Conservation (phyloP, 1,140 invertebrate genomes). For the Diorhabda sublineata region DNA sequence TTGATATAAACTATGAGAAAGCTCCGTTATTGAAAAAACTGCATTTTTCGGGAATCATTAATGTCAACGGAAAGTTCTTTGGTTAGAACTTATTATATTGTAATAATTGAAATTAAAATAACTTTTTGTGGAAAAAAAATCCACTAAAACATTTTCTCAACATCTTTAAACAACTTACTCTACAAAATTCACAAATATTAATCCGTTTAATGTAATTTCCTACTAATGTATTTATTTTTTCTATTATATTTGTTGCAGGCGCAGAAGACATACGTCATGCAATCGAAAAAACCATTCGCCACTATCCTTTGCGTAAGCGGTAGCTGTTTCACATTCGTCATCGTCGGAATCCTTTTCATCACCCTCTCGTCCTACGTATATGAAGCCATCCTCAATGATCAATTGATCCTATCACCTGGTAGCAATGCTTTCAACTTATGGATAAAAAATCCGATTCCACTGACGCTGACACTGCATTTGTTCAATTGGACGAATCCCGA, state of each 20-base stretch:
- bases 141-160: too few relatives aligned
- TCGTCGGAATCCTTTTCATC: constrained; percentile 29
- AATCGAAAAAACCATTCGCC: constrained; percentile 20
- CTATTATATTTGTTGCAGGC: constrained; percentile 8
- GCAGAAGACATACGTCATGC: constrained; percentile 19
- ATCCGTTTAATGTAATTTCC: too few relatives aligned
- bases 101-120: too few relatives aligned
- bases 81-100: too few relatives aligned
- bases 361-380: constrained; percentile 27
- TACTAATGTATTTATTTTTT: background rate
- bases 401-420: constrained; percentile 22
- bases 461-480: constrained; percentile 63
- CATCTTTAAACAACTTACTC: too few relatives aligned
- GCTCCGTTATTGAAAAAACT: too few relatives aligned
- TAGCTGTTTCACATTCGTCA: constrained; percentile 18
- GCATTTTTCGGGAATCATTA: too few relatives aligned
- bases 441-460: constrained; percentile 31
- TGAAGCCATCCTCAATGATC: constrained; percentile 23
- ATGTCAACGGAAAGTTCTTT: too few relatives aligned
- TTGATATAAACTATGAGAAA: too few relatives aligned
- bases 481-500: constrained; percentile 81
- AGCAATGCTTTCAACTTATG: constrained; percentile 24
- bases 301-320: constrained; percentile 15
- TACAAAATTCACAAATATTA: too few relatives aligned
- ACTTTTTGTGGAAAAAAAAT: too few relatives aligned